phyloP scores from a whole-genome alignment of 1,140 invertebrate species.

The Penaeus japonicus region DNA sequence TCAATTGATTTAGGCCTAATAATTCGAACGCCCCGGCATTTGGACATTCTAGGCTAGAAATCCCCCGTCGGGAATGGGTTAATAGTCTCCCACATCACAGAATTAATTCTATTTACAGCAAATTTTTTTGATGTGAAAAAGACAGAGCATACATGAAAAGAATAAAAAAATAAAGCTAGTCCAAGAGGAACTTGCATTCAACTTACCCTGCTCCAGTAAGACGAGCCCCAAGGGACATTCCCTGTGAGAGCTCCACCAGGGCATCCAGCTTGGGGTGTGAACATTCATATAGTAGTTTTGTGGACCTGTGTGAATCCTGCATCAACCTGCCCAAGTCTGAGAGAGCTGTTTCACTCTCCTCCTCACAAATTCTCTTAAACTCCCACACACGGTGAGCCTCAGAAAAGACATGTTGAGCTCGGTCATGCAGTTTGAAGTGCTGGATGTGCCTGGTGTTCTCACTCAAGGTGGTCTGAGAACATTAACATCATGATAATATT shows the following conservation, averaged over 20 bases:
- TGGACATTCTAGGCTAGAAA: no score
- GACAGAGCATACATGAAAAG: background rate
- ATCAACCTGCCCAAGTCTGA: slow-evolving; percentile 81
- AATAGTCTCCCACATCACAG: background rate
- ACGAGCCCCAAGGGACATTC: slow-evolving; percentile 81
- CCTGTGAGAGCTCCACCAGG: slow-evolving; percentile 79
- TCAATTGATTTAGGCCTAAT: no score
- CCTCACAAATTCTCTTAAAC: slow-evolving; percentile 76
- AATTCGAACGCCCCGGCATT: no score
- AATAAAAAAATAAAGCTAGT: background rate
- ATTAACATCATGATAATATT: slow-evolving; percentile 10
- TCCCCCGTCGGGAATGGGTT: no score
- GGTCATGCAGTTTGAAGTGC: slow-evolving; percentile 81
- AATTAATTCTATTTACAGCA: background rate
- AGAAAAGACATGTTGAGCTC: slow-evolving; percentile 87
- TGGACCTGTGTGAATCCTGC: slow-evolving; percentile 86
- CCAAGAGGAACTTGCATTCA: background rate
- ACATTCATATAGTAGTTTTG: slow-evolving; percentile 89
- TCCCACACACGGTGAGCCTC: slow-evolving; percentile 77
- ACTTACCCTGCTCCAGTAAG: slow-evolving; percentile 90
- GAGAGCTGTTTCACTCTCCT: slow-evolving; percentile 51
- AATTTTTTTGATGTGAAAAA: background rate
- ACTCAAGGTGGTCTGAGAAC: slow-evolving; percentile 69
- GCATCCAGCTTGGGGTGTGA: slow-evolving; percentile 88
- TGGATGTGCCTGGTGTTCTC: slow-evolving; percentile 74